Evolutionary conservation across 2,797 vertebrate species (phyloP).

Genomic region (Neosilurus hyrtlii): DNA sequence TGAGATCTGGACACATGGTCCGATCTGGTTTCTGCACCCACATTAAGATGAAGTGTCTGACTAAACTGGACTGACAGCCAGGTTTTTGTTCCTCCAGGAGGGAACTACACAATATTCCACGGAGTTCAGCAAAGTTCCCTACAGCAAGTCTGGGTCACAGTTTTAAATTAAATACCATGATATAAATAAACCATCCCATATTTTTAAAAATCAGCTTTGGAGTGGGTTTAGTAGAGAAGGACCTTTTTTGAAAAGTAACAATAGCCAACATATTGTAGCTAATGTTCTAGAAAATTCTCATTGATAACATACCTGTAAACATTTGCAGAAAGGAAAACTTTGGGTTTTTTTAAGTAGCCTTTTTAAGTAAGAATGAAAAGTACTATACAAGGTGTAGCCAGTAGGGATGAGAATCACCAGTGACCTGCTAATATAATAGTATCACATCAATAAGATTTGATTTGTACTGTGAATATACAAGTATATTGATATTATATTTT

Average conservation of each 20-base stretch:
- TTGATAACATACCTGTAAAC: not conserved
- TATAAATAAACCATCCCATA: not conserved
- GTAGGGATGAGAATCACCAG: too few species aligned
- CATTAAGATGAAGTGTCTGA: slow-evolving; percentile 7
- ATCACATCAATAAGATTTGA: too few species aligned
- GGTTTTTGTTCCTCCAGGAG: not conserved
- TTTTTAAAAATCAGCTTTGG: not conserved
- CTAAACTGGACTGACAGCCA: not conserved
- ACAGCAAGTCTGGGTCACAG: not conserved
- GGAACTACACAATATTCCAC: not conserved
- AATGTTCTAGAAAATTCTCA: not conserved
- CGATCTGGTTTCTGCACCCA: not conserved
- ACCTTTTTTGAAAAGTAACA: not conserved
- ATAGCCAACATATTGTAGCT: not conserved
- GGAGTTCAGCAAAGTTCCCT: not conserved
- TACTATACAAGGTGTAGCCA: not conserved
- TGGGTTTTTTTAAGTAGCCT: not conserved
- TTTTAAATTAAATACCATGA: not conserved
- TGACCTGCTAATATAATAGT: too few species aligned
- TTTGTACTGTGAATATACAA: too few species aligned
- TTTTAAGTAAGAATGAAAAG: not conserved
- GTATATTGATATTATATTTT: too few species aligned
- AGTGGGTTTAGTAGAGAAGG: not conserved
- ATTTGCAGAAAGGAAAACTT: not conserved
- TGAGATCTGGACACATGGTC: slow-evolving; percentile 2